These are phyloP conservation scores for Rhabdomys dilectus DNA, from an alignment of 2,113 vertebrate species.

Conservation along the genomic window DNA sequence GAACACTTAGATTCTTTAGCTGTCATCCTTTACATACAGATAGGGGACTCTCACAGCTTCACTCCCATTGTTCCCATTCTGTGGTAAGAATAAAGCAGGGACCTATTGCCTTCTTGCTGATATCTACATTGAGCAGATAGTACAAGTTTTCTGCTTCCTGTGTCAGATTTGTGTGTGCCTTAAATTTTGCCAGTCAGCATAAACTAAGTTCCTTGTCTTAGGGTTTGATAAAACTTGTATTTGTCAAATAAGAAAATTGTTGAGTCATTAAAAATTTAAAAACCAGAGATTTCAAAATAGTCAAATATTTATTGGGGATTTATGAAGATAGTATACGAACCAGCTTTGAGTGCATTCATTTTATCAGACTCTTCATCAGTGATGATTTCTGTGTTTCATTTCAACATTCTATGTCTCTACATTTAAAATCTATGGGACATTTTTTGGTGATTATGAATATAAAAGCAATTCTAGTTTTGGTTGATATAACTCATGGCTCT, in stretches of 20 bases:
- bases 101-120: neutral
- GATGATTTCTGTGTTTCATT: neutral
- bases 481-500: neutral
- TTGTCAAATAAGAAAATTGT: neutral
- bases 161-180: too few relatives aligned
- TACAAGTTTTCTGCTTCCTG: neutral
- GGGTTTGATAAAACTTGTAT: neutral
- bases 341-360: neutral
- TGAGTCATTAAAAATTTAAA: neutral
- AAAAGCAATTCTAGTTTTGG: neutral
- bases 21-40: neutral
- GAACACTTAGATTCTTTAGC: neutral
- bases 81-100: neutral
- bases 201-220: neutral
- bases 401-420: neutral
- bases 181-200: neutral
- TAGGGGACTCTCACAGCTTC: neutral
- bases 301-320: neutral
- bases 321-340: neutral
- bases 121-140: neutral
- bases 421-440: neutral
- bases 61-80: accelerated
- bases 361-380: neutral
- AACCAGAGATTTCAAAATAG: neutral
- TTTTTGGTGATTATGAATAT: neutral